phyloP scores from a whole-genome alignment of 2,797 vertebrate species.

The Epinephelus coioides region DNA sequence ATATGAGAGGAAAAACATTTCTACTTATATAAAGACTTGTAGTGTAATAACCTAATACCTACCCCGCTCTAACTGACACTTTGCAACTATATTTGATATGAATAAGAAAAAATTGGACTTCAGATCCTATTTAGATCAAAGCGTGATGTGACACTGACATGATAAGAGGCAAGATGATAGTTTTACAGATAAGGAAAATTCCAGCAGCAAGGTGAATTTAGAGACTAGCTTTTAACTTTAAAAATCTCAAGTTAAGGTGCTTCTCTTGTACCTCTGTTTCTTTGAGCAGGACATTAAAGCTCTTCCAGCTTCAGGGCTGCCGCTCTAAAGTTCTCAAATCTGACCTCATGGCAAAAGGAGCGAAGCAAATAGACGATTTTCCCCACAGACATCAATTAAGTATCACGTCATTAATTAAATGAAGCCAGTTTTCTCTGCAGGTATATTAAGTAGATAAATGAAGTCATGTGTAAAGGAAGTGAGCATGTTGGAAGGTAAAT shows the following conservation, averaged over 20 bases:
- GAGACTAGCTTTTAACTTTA: neutral
- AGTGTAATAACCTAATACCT: too few relatives aligned
- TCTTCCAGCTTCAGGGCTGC: neutral
- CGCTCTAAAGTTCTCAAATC: constrained; percentile 28
- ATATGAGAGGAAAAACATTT: too few relatives aligned
- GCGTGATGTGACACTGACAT: neutral
- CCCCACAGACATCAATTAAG: constrained; percentile 41
- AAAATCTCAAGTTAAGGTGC: neutral
- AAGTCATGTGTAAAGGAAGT: constrained; percentile 5
- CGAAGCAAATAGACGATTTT: constrained; percentile 31
- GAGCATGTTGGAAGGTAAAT: constrained; percentile 9
- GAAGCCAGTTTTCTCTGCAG: constrained; percentile 24
- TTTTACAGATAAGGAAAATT: constrained; percentile 9
- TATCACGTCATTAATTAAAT: constrained; percentile 24
- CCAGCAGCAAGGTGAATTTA: constrained; percentile 25
- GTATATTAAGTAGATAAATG: constrained; percentile 17
- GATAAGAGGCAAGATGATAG: constrained; percentile 13
- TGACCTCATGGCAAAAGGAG: constrained; percentile 32
- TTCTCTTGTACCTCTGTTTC: constrained; percentile 11
- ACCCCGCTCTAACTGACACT: neutral
- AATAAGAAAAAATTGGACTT: neutral
- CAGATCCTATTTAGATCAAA: constrained; percentile 19
- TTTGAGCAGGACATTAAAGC: constrained; percentile 33
- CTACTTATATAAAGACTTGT: too few relatives aligned
- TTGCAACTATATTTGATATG: neutral